A percentile compares a stretch with the other conserved stretches of the same genome.
Conservation (phyloP, 2,888 invertebrate genomes). For the Mesopsocus fuscifrons region DNA sequence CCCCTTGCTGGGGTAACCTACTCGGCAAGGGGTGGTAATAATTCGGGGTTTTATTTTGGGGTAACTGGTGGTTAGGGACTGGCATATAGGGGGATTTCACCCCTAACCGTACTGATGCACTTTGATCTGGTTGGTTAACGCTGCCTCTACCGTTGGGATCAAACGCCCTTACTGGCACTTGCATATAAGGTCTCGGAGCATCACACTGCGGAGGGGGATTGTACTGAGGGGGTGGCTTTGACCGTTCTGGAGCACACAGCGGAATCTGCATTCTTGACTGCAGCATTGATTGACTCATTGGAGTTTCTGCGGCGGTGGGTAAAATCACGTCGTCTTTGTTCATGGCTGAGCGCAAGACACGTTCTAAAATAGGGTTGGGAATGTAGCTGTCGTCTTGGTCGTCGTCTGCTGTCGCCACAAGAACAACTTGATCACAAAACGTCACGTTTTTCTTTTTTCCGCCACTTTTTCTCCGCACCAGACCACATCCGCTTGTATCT, state of each 20-base stretch:
- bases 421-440: conserved; percentile 83
- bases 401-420: conserved; percentile 83
- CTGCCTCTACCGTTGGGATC: neutral
- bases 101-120: conserved; percentile 7
- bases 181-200: neutral
- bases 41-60: conserved; percentile 13
- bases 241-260: neutral
- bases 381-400: conserved; percentile 80
- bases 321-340: conserved; percentile 34
- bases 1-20: conserved; percentile 11
- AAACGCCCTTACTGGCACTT: neutral
- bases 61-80: conserved; percentile 17
- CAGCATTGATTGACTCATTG: conserved; percentile 8
- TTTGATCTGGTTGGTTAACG: conserved; percentile 16
- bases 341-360: conserved; percentile 65
- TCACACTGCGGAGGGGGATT: conserved; percentile 14
- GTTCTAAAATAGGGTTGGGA: conserved; percentile 75
- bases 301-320: conserved; percentile 7
- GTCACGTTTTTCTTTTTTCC: conserved; percentile 85
- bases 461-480: conserved; percentile 8
- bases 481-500: neutral
- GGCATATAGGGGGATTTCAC: conserved; percentile 19
- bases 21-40: conserved; percentile 5
- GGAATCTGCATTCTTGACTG: neutral
- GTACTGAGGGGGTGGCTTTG: conserved; percentile 14